These are phyloP conservation scores for Andrena trimmerana DNA, from an alignment of 2,888 invertebrate species.

Conservation along the genomic window DNA sequence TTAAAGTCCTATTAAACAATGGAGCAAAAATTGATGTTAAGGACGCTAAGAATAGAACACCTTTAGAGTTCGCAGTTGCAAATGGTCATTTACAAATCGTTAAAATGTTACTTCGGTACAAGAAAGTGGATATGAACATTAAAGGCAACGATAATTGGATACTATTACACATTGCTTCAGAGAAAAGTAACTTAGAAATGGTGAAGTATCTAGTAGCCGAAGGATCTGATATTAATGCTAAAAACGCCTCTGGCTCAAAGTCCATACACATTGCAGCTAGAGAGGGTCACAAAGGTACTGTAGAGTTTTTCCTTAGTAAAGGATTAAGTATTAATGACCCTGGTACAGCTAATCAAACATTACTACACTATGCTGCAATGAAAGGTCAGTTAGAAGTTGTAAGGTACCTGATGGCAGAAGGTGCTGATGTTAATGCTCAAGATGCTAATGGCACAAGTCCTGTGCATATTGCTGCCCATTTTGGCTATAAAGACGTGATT, in stretches of 20 bases:
- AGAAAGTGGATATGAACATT: not conserved
- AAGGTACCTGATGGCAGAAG: conserved; percentile 1
- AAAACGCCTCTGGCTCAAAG: not conserved
- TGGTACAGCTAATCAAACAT: not conserved
- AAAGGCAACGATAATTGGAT: not conserved
- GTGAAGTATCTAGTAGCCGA: conserved; percentile 1
- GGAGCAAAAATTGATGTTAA: not conserved
- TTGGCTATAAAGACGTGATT: not conserved
- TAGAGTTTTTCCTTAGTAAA: conserved; percentile 6
- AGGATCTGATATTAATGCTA: conserved; percentile 13
- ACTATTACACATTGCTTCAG: conserved; percentile 1
- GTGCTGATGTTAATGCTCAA: not conserved
- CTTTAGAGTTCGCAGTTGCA: conserved; percentile 10
- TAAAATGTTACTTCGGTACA: not conserved
- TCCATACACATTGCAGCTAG: not conserved
- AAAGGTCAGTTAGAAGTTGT: not conserved
- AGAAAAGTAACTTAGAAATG: not conserved
- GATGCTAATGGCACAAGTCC: not conserved
- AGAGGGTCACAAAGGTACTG: conserved; percentile 1
- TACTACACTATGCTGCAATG: conserved; percentile 8
- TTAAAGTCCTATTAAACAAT: conserved; percentile 1
- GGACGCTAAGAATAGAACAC: not conserved
- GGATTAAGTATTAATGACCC: not conserved
- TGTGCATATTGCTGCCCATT: not conserved
- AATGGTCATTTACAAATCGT: not conserved